Evolutionary conservation across 1,140 invertebrate species (phyloP).

Genomic region (Belonocnema kinseyi): DNA sequence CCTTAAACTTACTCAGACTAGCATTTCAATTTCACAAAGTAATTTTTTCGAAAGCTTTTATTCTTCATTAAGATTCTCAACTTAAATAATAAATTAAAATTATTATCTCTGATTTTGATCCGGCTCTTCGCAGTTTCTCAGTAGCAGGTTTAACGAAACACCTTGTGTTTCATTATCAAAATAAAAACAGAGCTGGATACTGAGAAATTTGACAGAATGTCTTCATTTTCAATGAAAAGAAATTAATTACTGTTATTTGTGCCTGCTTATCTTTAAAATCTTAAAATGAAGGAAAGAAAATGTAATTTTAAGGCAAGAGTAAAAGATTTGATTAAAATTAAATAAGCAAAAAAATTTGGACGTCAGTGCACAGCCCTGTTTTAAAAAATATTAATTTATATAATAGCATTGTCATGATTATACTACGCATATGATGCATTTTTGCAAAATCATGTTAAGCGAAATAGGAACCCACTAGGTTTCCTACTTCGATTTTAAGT

Average conservation of each 20-base stretch:
- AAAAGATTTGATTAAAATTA: neutral
- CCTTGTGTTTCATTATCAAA: neutral
- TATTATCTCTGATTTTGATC: too few species aligned
- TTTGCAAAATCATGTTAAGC: neutral
- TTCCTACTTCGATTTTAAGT: slow-evolving; percentile 3
- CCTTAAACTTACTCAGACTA: slow-evolving; percentile 1
- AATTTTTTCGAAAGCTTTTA: neutral
- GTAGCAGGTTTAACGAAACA: neutral
- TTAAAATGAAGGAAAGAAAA: neutral
- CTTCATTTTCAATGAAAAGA: neutral
- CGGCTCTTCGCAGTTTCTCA: too few species aligned
- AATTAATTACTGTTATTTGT: too few species aligned
- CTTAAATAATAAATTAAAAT: neutral
- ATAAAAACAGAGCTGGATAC: slow-evolving; percentile 5
- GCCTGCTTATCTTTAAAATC: too few species aligned
- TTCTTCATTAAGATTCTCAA: neutral
- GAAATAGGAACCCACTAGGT: neutral
- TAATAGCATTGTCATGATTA: slow-evolving; percentile 2
- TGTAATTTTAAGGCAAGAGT: neutral
- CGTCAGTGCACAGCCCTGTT: neutral
- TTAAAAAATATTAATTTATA: neutral
- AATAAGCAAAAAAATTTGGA: neutral
- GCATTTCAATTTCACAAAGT: neutral
- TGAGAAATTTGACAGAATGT: neutral
- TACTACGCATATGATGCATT: neutral